Evolutionary conservation across 2,888 invertebrate genomes (phyloP).

Genomic region (Hydriomena furcata): DNA sequence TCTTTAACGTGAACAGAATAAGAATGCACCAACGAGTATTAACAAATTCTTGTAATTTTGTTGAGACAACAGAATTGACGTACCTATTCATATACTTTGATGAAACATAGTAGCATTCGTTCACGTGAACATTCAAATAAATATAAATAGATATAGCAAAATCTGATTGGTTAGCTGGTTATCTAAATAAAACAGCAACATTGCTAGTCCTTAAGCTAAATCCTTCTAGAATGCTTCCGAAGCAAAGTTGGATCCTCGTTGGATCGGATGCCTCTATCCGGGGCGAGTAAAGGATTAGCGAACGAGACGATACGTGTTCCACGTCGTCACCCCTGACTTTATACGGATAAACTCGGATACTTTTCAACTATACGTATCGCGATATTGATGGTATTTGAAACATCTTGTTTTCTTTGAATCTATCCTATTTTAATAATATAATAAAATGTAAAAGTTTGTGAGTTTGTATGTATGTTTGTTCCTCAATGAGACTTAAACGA

Average conservation of each 20-base stretch:
- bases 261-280: conserved; percentile 43
- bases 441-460: too few relatives aligned
- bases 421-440: too few relatives aligned
- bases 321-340: conserved; percentile 60
- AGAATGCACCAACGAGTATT: too few relatives aligned
- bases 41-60: too few relatives aligned
- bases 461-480: too few relatives aligned
- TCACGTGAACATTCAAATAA: too few relatives aligned
- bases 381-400: conserved; percentile 34
- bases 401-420: conserved; percentile 1
- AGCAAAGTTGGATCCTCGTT: conserved; percentile 51
- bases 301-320: conserved; percentile 56
- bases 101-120: too few relatives aligned
- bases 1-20: too few relatives aligned
- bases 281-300: conserved; percentile 61
- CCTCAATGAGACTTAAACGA: too few relatives aligned
- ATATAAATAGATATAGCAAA: too few relatives aligned
- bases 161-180: background rate
- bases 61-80: too few relatives aligned
- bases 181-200: background rate
- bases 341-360: conserved; percentile 52
- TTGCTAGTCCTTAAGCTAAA: conserved; percentile 4
- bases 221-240: conserved; percentile 41
- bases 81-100: too few relatives aligned
- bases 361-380: conserved; percentile 42